Base-by-base conservation (phyloP, 1,140 invertebrate genomes). In the Steinernema khuongi region DNA sequence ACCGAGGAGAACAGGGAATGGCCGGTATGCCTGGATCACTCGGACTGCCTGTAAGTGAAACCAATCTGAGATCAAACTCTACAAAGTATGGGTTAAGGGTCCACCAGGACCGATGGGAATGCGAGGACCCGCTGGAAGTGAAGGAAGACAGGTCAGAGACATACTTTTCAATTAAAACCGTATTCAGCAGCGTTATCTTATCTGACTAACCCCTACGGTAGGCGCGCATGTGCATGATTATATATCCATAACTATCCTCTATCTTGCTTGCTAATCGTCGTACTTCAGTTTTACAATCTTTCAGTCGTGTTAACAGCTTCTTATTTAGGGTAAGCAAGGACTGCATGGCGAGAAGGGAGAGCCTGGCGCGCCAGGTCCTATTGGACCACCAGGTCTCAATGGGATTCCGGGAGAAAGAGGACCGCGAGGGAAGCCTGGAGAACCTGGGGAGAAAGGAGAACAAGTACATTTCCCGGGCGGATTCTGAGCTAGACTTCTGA, bases 131-230 rank as follows among this genome's bases (percentile, higher is more conserved):
- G 77, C 77, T 18, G 74, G 78, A 50, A 80, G 83, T 67, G 87
- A 89, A 72, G 94, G 94, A 70, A 94, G 93, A 87, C 89, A 92
- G 83, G 94, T 94, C 66, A 89, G 91, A 78, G 92, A 92, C 33
- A 41, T n/a, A 19, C 1, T 69, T 36, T n/a, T 31, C 31, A 4
- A 11, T 19, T 7, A 7, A 17, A 14, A 36, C 14, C 33, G 14
- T 33, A 31, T 32, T 14, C 68, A 36, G 33, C 41, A 17, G 41
- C 17, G 41, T 43, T 43, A 43, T 43, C n/a, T 43, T 69, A 11
- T 67, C 19, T 67, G 66, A 67, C 19, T 14, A 30, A 17, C 68
- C 68, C n/a, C 70, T n/a, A 60, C 50, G 87, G 94, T 94, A 72
- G 92, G 93, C 85, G 93, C 94, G 87, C 94, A 94, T 71, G 93